Evolutionary conservation across 2,888 invertebrate species (phyloP), one percentile per base, ranked within the genome.

Genomic region (Tetragonisca angustula): DNA sequence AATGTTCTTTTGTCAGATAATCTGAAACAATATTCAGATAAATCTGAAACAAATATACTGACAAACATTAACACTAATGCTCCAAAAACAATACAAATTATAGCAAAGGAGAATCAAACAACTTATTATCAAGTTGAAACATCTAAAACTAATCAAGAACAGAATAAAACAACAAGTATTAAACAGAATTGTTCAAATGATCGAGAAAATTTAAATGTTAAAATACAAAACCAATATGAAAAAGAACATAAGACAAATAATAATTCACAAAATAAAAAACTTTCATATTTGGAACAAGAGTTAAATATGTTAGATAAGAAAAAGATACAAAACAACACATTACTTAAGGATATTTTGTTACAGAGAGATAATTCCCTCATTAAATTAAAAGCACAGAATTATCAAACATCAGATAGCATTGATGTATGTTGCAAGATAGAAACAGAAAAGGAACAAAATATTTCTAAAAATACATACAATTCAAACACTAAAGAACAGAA

Each of bases 51-150:
- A 0, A 70, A 65, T 50, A 32, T 56, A 61, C 32, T 73, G 52
- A 32, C 24, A 27, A 64, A 50, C 59, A 52, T 64, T 17, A 50
- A 24, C 3, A 69, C 27, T 43, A 59, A 71, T 32, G 9, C 17
- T 61, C 70, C 81, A 6, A 65, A 74, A 54, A 17, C 17, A 2
- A 11, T 65, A 9, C 56, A 75, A 43, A 82, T 81, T 49, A 59
- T 17, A 32, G 59, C 71, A 67, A 43, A 54, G 2, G 61, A 49
- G 5, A 67, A 70, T 32, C 21, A 59, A 54, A 49, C 11, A 52
- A n/a, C 36, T 36, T 61, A 19, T 19, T 43, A 21, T 36, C 62
- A 68, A 68, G 27, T 67, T 49, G 32, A 67, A 19, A 36, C 32
- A 43, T 52, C 59, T 17, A n/a, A 71, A 17, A 0, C 21, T 2